phyloP scores from a whole-genome alignment of 2,113 vertebrate species.

The Circaetus gallicus region DNA sequence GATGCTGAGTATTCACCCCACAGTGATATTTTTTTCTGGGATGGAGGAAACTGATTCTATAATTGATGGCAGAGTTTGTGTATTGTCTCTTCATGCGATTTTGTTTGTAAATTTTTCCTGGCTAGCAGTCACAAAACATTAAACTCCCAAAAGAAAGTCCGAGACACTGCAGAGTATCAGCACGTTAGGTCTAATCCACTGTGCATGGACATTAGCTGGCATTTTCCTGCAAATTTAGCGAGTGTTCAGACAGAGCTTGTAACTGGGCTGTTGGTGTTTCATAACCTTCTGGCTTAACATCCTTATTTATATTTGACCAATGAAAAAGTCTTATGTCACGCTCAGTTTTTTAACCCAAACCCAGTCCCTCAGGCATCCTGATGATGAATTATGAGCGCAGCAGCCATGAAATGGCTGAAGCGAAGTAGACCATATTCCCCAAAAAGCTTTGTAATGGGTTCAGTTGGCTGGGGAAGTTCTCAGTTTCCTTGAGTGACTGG shows the following conservation, averaged over 20 bases:
- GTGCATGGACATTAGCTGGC: not conserved
- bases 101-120: not conserved
- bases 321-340: not conserved
- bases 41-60: not conserved
- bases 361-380: not conserved
- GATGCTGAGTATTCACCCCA: not conserved
- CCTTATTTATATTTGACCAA: not conserved
- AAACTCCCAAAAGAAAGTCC: not conserved
- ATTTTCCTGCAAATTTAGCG: not conserved
- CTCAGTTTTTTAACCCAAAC: not conserved
- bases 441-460: not conserved
- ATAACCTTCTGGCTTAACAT: not conserved
- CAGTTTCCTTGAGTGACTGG: not conserved
- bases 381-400: not conserved
- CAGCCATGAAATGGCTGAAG: not conserved
- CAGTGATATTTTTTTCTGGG: too few relatives aligned
- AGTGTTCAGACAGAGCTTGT: not conserved
- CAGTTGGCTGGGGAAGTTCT: not conserved
- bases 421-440: accelerated
- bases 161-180: not conserved
- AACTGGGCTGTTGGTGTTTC: not conserved
- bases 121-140: not conserved
- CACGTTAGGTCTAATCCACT: accelerated
- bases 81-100: not conserved
- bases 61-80: accelerated